Evolutionary conservation across 1,140 invertebrate species (phyloP).

Genomic region (Spodoptera frugiperda): DNA sequence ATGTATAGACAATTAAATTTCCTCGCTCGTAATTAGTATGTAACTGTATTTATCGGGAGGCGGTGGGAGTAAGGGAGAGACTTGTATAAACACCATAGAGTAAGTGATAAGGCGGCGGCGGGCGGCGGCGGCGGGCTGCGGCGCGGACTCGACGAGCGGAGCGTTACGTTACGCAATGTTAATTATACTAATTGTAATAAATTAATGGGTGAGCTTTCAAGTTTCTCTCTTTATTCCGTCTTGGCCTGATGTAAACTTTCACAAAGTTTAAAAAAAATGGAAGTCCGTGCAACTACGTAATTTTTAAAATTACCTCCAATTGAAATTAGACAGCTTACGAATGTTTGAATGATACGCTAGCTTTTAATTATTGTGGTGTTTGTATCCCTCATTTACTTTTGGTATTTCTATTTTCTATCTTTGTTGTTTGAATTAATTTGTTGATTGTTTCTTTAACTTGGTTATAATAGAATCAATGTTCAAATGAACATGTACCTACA

Average conservation of each 20-base stretch:
- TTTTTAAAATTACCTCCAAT: conserved; percentile 29
- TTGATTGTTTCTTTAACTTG: conserved; percentile 11
- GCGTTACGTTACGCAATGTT: conserved; percentile 68
- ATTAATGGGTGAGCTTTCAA: conserved; percentile 70
- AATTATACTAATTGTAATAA: conserved; percentile 79
- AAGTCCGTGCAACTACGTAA: conserved; percentile 33
- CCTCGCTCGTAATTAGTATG: conserved; percentile 57
- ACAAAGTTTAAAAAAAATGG: conserved; percentile 38
- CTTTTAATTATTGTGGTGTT: conserved; percentile 3
- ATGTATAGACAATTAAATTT: conserved; percentile 45
- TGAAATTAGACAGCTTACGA: conserved; percentile 33
- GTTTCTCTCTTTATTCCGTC: conserved; percentile 53
- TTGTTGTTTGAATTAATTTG: conserved; percentile 35
- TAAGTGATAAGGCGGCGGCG: conserved; percentile 31
- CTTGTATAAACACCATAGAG: conserved; percentile 10
- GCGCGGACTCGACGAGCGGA: conserved; percentile 34
- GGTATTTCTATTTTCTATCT: conserved; percentile 2
- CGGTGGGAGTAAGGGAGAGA: conserved; percentile 36
- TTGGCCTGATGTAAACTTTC: conserved; percentile 23
- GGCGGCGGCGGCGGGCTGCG: background rate
- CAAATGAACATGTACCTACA: conserved; percentile 1
- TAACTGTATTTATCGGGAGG: conserved; percentile 51
- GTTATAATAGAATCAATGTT: background rate
- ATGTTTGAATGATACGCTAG: background rate
- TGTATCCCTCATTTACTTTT: background rate